phyloP scores from a whole-genome alignment of 2,113 vertebrate genomes.

The Crocuta crocuta region DNA sequence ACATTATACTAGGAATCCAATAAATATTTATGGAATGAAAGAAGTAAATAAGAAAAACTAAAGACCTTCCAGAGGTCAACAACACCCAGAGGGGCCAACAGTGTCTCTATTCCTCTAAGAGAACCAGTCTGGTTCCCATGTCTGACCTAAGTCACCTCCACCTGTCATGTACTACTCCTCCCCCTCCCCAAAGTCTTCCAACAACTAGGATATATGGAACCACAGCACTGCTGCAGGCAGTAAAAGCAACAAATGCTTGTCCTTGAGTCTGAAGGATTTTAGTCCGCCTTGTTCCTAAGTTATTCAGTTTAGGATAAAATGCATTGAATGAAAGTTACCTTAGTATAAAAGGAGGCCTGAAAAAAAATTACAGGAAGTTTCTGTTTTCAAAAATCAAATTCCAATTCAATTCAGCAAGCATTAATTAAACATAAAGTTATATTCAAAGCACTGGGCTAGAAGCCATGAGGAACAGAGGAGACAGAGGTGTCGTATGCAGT shows the following conservation, averaged over 20 bases:
- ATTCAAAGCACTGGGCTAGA: slow-evolving; percentile 38
- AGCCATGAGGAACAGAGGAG: slow-evolving; percentile 28
- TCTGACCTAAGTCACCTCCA: neutral
- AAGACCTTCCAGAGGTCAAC: neutral
- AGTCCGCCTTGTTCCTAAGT: slow-evolving; percentile 79
- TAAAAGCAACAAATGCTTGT: neutral
- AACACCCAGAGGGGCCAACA: neutral
- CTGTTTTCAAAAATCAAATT: slow-evolving; percentile 70
- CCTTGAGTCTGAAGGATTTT: slow-evolving; percentile 48
- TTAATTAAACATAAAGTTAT: slow-evolving; percentile 65
- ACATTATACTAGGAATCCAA: neutral
- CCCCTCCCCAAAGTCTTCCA: neutral
- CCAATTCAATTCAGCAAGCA: slow-evolving; percentile 60
- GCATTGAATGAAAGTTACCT: slow-evolving; percentile 82
- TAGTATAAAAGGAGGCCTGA: slow-evolving; percentile 80
- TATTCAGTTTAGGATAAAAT: slow-evolving; percentile 75
- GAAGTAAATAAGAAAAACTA: slow-evolving; percentile 24
- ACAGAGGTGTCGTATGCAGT: slow-evolving; percentile 15
- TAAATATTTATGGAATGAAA: slow-evolving; percentile 31
- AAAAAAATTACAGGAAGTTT: slow-evolving; percentile 82
- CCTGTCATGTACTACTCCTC: neutral
- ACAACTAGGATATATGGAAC: neutral
- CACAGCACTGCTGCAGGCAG: neutral
- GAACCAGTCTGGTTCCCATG: neutral
- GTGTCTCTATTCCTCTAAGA: neutral